Base-by-base conservation (phyloP, 1,140 invertebrate species). In the Hermetia illucens region DNA sequence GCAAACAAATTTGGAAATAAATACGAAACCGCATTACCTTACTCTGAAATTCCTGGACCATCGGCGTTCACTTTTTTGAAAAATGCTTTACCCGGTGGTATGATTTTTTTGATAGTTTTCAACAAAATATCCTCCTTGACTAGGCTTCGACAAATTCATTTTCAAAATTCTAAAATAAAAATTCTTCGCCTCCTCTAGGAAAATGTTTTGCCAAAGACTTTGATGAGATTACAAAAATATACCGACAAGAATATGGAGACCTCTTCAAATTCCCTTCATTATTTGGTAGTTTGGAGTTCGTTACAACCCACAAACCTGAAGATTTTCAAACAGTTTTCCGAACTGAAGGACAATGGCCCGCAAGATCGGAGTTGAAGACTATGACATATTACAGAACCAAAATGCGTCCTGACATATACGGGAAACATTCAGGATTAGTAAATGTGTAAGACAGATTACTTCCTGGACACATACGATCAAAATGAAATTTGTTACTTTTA, bases 371-470 rank as follows among this genome's bases (percentile, higher is more conserved):
- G 1, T 22, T 25, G 1, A 34, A 47, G 8, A 22, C 45, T 17
- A 21, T 44, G 15, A 17, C 18, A 3, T 45, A 47, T 41, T 39
- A 47, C 43, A 32, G 43, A 2, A 34, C 36, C n/a, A 38, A 43
- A 21, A 5, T 22, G 6, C 31, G 43, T 13, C 25, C 36, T 2
- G 43, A 47, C 9, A 39, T 43, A 12, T 47, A 36, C 37, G 4
- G 35, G 3, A 39, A 42, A 9, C 29, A 33, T 19, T 34, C 32
- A 5, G 41, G 41, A 16, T 17, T 43, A 8, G 27, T 45, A 16
- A 10, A 4, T 27, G 8, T n/a, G 8, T n/a, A 8, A 51, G 48
- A 1, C 43, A 56, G 31, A 53, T 46, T 0, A 43, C 9, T 35
- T 18, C 3, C 12, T n/a, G n/a, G n/a, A n/a, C n/a, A n/a, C n/a